Base-by-base conservation (phyloP, 2,888 invertebrate genomes). In the Enchytraeus crypticus region DNA sequence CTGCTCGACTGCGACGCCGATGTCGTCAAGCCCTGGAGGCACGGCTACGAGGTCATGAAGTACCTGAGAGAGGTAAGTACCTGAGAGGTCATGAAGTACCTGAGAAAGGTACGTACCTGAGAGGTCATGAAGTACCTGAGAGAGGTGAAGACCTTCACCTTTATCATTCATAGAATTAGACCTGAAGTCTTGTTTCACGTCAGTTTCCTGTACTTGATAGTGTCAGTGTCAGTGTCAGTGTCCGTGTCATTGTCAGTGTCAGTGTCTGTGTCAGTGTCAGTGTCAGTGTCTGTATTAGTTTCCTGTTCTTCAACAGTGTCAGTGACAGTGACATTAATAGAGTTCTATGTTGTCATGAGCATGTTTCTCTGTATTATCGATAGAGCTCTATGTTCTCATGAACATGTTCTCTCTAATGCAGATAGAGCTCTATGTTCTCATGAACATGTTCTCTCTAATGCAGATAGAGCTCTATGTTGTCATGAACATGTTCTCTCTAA, bases 381-480 rank as follows among this genome's bases (percentile, higher is more conserved):
- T n/a, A n/a, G n/a, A n/a, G n/a, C n/a, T n/a, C n/a, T n/a, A n/a
- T n/a, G n/a, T n/a, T n/a, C n/a, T n/a, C n/a, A n/a, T n/a, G n/a
- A n/a, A n/a, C n/a, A n/a, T n/a, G n/a, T n/a, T n/a, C n/a, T n/a
- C n/a, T n/a, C n/a, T n/a, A n/a, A n/a, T n/a, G n/a, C n/a, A n/a
- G n/a, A n/a, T n/a, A n/a, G n/a, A n/a, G n/a, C n/a, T n/a, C n/a
- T n/a, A n/a, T n/a, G n/a, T n/a, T n/a, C n/a, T n/a, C n/a, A n/a
- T n/a, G n/a, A n/a, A n/a, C n/a, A n/a, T 46, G 23, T 56, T 14
- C 27, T 29, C 34, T 34, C 53, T 26, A 62, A 56, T 54, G 46
- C 58, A 76, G 75, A 68, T 69, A 2, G 65, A 69, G 51, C 64
- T 71, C 26, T n/a, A n/a, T n/a, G n/a, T n/a, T n/a, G n/a, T n/a